Percentiles rank a stretch among this genome's conserved stretches.
Evolutionary conservation across 2,888 invertebrate genomes (phyloP).

Genomic region (Ligdia adustata): DNA sequence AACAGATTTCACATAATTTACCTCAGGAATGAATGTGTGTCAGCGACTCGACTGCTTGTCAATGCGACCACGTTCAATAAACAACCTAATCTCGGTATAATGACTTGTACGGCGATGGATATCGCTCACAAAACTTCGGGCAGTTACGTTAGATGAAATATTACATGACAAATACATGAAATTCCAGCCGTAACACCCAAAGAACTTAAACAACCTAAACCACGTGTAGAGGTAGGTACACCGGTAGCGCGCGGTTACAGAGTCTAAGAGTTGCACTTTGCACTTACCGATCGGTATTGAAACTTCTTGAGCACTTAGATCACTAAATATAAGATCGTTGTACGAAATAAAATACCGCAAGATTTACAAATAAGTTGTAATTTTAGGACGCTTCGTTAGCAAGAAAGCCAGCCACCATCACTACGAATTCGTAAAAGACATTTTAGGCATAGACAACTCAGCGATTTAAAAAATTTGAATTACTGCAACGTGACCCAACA

Average conservation of each 20-base stretch:
- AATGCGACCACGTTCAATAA: slow-evolving; percentile 78
- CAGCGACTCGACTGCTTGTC: slow-evolving; percentile 66
- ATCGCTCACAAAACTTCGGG: slow-evolving; percentile 45
- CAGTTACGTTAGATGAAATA: slow-evolving; percentile 44
- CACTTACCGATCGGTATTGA: slow-evolving; percentile 79
- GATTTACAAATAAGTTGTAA: slow-evolving; percentile 71
- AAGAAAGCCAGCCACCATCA: slow-evolving; percentile 84
- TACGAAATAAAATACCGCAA: slow-evolving; percentile 64
- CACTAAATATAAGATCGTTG: slow-evolving; percentile 71
- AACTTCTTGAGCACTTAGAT: slow-evolving; percentile 79
- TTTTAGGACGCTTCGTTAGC: slow-evolving; percentile 78
- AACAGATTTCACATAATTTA: slow-evolving; percentile 50
- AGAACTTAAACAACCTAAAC: slow-evolving; percentile 67
- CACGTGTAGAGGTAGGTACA: slow-evolving; percentile 80
- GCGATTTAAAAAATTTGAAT: slow-evolving; percentile 60
- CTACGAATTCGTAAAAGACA: slow-evolving; percentile 84
- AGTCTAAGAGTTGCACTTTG: slow-evolving; percentile 63
- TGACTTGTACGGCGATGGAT: slow-evolving; percentile 50
- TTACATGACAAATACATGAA: slow-evolving; percentile 49
- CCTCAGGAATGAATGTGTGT: slow-evolving; percentile 62
- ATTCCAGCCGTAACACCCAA: slow-evolving; percentile 60
- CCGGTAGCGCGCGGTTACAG: slow-evolving; percentile 76
- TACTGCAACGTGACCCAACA: slow-evolving; percentile 49
- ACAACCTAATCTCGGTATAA: slow-evolving; percentile 65
- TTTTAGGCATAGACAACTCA: slow-evolving; percentile 74